Percentiles rank a stretch among this genome's conserved stretches.
Evolutionary conservation across 2,113 vertebrate genomes (phyloP).

Genomic region (Haemorhous mexicanus): DNA sequence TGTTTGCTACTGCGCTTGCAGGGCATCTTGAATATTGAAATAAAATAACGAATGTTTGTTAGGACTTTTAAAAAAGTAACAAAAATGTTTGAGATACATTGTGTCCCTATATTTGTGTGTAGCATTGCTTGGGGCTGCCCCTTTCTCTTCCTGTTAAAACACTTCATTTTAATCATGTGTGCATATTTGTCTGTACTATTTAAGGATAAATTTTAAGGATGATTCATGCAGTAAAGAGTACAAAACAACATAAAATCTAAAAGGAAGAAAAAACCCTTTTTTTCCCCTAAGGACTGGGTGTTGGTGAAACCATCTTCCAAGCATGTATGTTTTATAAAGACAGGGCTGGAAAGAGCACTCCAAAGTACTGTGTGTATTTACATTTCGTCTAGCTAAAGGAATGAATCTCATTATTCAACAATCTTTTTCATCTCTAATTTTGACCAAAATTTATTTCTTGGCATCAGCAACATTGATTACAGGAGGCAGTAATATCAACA

Average conservation of each 20-base stretch:
- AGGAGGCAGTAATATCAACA: neutral
- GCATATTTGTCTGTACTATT: neutral
- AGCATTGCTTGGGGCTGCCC: neutral
- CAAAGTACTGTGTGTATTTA: neutral
- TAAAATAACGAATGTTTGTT: neutral
- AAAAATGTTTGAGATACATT: fast-evolving
- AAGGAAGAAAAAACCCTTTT: fast-evolving
- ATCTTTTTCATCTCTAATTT: neutral
- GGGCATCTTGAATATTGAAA: neutral
- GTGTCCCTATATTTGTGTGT: neutral
- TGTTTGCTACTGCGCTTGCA: neutral
- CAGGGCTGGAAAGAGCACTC: neutral
- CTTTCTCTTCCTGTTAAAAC: neutral
- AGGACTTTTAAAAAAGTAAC: neutral
- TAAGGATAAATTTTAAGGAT: neutral
- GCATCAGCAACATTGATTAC: neutral
- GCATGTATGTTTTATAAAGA: neutral
- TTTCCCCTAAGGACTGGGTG: neutral
- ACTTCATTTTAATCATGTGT: neutral
- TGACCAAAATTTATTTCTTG: slow-evolving; percentile 1
- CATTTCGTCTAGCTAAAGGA: neutral
- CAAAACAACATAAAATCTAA: neutral
- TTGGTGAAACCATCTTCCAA: neutral
- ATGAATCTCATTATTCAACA: neutral
- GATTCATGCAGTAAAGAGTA: neutral